Evolutionary conservation across 2,888 invertebrate species (phyloP), one percentile per base, ranked within the genome.

Genomic region (Chrysodeixis includens): DNA sequence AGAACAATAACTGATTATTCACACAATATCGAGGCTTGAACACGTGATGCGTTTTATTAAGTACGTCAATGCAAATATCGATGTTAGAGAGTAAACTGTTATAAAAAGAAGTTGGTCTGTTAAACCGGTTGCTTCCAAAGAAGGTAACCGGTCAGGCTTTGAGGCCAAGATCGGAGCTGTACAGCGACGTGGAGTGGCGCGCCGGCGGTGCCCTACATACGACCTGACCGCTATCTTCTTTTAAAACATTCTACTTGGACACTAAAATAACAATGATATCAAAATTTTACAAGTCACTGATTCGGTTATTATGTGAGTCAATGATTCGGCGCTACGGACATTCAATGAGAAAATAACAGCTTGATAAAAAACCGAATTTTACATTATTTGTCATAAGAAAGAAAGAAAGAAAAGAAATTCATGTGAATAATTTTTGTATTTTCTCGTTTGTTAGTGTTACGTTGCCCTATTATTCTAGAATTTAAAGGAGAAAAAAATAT

Each of bases 101-200:
- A 85, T 86, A 83, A 83, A 84, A 86, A 85, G 84, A 84, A 82
- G 84, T 83, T 87, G 87, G 86, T 88, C 87, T 86, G 82, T 83
- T 82, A 88, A 94, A 94, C 94, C 94, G 93, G 94, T 94, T 88
- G 86, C 83, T 81, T 74, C 89, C 93, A 90, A 93, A 93, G 91
- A 94, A 90, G 94, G 93, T 82, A 92, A 90, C 93, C 90, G 92
- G 90, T 90, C 88, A 84, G 85, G 84, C 87, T 91, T 90, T 90
- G 91, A 91, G 94, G 93, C 90, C 93, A 91, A 90, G 88, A 88
- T 85, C 88, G 87, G 83, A 83, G 81, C 78, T 79, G 79, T 76
- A 76, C 73, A 67, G 73, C 71, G 71, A 69, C 71, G 83, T 78
- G 55, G 83, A 81, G 85, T 72, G 76, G 62, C 72, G 68, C 78